These are phyloP conservation scores for Xiphorhynchus erythropygius DNA, from an alignment of 2,797 vertebrate genomes.

Conservation along the genomic window DNA sequence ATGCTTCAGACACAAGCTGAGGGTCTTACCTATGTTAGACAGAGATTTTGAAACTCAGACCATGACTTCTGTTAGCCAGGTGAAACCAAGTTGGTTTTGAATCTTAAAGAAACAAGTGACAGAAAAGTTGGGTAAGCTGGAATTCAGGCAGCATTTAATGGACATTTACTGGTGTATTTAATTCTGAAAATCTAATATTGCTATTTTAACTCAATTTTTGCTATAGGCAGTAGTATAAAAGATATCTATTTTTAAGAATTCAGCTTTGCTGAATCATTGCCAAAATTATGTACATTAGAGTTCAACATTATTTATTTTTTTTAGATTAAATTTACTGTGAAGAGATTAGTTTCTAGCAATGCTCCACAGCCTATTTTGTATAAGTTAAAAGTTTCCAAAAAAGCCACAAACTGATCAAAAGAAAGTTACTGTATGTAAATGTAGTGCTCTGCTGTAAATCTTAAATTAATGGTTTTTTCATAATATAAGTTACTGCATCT, in stretches of 20 bases:
- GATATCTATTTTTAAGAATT: background rate
- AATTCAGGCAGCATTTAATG: background rate
- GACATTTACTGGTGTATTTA: background rate
- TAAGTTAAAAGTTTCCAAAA: background rate
- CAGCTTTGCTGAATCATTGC: background rate
- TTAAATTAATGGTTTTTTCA: background rate
- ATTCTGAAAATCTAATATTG: background rate
- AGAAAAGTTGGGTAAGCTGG: background rate
- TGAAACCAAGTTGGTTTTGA: background rate
- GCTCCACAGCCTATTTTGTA: background rate
- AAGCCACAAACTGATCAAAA: background rate
- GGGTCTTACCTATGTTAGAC: background rate
- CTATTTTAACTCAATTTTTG: background rate
- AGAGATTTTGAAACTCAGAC: background rate
- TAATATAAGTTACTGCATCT: background rate
- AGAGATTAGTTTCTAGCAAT: background rate
- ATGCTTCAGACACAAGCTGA: background rate
- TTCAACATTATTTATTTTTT: background rate
- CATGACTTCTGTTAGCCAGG: rapidly evolving
- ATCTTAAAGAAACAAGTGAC: background rate
- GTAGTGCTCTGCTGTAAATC: background rate
- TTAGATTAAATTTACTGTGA: background rate
- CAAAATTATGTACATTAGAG: background rate
- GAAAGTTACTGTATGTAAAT: background rate
- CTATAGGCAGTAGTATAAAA: background rate